Evolutionary conservation across 2,113 vertebrate species (phyloP), one percentile per base, ranked within the genome.

Genomic region (Lethenteron camtschaticum): DNA sequence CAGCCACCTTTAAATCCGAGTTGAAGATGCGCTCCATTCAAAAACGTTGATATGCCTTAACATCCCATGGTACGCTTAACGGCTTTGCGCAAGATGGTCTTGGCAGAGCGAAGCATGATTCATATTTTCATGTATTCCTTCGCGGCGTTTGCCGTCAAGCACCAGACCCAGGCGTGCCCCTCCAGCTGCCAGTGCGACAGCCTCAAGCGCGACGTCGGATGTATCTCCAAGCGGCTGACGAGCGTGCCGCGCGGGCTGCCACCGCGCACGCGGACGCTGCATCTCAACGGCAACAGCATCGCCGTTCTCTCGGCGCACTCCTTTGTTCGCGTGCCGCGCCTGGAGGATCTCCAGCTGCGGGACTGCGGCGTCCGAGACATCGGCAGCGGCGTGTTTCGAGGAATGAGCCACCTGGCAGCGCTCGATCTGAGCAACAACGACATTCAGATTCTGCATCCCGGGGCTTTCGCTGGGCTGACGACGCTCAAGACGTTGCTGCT

Each of bases 341-440:
- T 97, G 73, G 91, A 86, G 0, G 86, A 88, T 55, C 80, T 96
- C 76, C 84, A 84, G 8, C 76, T 97, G 75, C 85, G 85, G 77
- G 79, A 57, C 74, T 89, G 87, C 72, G 81, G 84, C 66, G 78
- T 90, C 75, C 84, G 79, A 66, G 81, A 56, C 58, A 82, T 96
- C 68, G 82, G 81, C 12, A 91, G 96, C 74, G 91, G 89, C 1
- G 87, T 89, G 12, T 96, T 97, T 74, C 81, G 87, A 0, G 81
- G 85, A 24, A 84, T 96, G 18, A 87, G 86, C 0, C 86, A 88
- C 68, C 79, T 97, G 69, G 74, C 88, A 10, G 82, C 86, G 68
- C 90, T 95, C 72, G 86, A 85, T 75, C 76, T 96, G 78, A 88
- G 86, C 70, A 82, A 80, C 76, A 95, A 95, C 71, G 75, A 79